Base-by-base conservation (phyloP, 2,888 invertebrate species). In the Cerastoderma edule region DNA sequence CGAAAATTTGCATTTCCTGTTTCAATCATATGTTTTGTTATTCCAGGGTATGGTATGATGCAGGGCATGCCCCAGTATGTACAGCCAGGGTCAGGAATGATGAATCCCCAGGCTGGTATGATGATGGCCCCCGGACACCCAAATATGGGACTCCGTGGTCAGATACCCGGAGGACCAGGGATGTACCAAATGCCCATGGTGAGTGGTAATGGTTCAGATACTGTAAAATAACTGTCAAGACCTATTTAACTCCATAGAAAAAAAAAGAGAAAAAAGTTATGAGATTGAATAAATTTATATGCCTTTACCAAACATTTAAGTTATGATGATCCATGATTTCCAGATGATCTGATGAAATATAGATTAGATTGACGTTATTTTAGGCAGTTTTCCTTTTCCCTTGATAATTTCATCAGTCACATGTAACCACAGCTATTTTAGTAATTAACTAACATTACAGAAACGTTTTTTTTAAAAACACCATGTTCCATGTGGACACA, bases 1-100 rank as follows among this genome's bases (percentile, higher is more conserved):
- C n/a, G n/a, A n/a, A n/a, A n/a, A n/a, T n/a, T n/a, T n/a, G n/a
- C n/a, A n/a, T n/a, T n/a, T n/a, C n/a, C n/a, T n/a, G n/a, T n/a
- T n/a, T n/a, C n/a, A n/a, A n/a, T n/a, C n/a, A n/a, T n/a, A 19
- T 44, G 44, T 44, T 44, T 10, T 44, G 10, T 50, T 50, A 27
- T 53, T 44, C 13, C 24, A 73, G 73, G 73, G 16, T 73, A 39
- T 63, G 67, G 67, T 1, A 75, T 75, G 69, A 75, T 75, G 74
- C 74, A 69, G 53, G 69, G 74, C 4, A 27, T 32, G n/a, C 74
- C 74, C 10, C 68, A 65, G 27, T 75, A 35, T 65, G 66, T 65
- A 6, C 74, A 75, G 54, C 65, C 74, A 24, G 74, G 74, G 1
- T 28, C 53, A 28, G 48, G 65, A 35, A 69, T 69, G 56, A 73